These are phyloP conservation scores for Pangasius krempfi DNA, from an alignment of 2,797 vertebrate genomes.

Conservation along the genomic window DNA sequence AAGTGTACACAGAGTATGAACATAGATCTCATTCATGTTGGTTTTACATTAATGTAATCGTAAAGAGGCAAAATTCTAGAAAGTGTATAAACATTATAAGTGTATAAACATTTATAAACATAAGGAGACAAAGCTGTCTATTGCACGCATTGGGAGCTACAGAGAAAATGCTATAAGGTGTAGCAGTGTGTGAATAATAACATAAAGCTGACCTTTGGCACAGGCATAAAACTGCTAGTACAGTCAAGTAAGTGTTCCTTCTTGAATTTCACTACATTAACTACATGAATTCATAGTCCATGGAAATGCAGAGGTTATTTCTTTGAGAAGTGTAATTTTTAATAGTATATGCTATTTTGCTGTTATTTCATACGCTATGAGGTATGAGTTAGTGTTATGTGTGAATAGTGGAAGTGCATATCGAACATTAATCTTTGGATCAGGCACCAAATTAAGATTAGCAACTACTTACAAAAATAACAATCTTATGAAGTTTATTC, in stretches of 20 bases:
- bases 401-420: too few species aligned
- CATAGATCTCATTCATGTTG: not conserved
- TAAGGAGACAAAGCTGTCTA: not conserved
- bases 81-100: not conserved
- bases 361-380: not conserved
- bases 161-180: not conserved
- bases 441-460: conserved; percentile 41
- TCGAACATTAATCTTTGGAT: conserved; percentile 48
- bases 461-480: not conserved
- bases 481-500: not conserved
- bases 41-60: not conserved
- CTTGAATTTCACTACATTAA: not conserved
- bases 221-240: conserved; percentile 56
- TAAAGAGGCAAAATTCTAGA: not conserved
- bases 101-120: not conserved
- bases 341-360: not conserved
- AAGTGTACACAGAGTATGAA: not conserved
- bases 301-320: not conserved
- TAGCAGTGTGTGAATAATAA: conserved; percentile 58
- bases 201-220: conserved; percentile 59
- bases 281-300: not conserved
- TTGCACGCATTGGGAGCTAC: not conserved
- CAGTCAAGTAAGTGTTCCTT: conserved; percentile 60
- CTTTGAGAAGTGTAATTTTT: not conserved
- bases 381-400: conserved; percentile 1